Evolutionary conservation across 2,888 invertebrate genomes (phyloP).

Genomic region (Acanthosepion lycidas): DNA sequence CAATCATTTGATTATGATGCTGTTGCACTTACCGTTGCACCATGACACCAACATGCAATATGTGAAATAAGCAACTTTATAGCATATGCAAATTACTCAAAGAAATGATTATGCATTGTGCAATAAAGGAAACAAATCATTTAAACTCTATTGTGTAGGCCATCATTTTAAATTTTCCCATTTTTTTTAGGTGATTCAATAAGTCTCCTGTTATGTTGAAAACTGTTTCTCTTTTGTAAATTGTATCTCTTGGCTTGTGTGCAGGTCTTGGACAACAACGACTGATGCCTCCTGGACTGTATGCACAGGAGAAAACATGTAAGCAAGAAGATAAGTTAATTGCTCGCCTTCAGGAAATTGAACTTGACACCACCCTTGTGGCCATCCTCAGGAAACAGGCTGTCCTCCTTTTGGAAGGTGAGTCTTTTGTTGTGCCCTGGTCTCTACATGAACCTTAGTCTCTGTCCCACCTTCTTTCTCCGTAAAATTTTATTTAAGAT

Average conservation of each 20-base stretch:
- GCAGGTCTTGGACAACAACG: conserved; percentile 84
- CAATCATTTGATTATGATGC: too few species aligned
- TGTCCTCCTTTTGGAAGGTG: conserved; percentile 81
- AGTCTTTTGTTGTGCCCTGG: not conserved
- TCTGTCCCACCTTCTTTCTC: not conserved
- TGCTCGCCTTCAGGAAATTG: conserved; percentile 84
- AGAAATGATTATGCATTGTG: too few species aligned
- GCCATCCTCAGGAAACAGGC: conserved; percentile 83
- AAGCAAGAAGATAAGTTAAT: conserved; percentile 87
- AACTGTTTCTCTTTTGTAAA: not conserved
- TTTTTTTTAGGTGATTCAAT: too few species aligned
- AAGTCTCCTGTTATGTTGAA: too few species aligned
- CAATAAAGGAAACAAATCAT: too few species aligned
- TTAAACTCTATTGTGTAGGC: too few species aligned
- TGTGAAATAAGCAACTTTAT: too few species aligned
- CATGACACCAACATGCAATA: too few species aligned
- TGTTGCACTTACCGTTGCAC: too few species aligned
- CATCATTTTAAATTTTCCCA: too few species aligned
- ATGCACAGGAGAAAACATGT: conserved; percentile 84
- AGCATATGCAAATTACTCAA: too few species aligned
- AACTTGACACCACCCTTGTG: conserved; percentile 83
- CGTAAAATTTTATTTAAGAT: too few species aligned
- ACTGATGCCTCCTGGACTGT: conserved; percentile 85
- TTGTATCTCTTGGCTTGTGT: not conserved
- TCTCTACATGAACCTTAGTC: not conserved